Evolutionary conservation across 1,140 invertebrate species (phyloP).

Genomic region (Drosophila mauritiana): DNA sequence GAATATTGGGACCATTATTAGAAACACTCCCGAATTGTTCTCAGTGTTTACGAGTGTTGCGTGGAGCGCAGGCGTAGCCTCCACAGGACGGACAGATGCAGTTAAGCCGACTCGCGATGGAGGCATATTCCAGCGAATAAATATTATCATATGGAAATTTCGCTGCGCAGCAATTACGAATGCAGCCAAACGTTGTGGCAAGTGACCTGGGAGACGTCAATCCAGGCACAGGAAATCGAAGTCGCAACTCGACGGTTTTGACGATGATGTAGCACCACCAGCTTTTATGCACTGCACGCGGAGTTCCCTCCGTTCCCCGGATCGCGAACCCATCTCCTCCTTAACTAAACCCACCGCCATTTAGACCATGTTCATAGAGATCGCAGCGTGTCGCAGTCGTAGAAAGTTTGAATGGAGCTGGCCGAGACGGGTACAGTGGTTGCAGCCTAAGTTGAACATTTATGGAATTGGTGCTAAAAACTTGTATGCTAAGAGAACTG

Average conservation of each 20-base stretch:
- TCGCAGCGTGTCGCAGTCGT: conserved; percentile 57
- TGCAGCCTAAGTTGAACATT: not conserved
- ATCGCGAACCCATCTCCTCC: too few species aligned
- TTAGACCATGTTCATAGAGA: conserved; percentile 67
- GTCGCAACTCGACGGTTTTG: conserved; percentile 77
- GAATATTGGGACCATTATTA: too few species aligned
- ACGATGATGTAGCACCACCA: conserved; percentile 78
- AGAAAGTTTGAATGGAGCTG: conserved; percentile 65
- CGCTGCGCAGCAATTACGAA: conserved; percentile 75
- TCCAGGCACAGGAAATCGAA: conserved; percentile 77
- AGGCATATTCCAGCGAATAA: conserved; percentile 79
- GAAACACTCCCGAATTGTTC: not conserved
- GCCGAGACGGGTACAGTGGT: conserved; percentile 3
- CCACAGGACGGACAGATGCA: conserved; percentile 32
- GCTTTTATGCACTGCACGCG: conserved; percentile 43
- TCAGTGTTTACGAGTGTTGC: conserved; percentile 41
- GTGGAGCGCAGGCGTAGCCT: conserved; percentile 69
- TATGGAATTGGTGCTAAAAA: too few species aligned
- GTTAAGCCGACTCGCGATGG: conserved; percentile 50
- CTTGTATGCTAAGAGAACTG: too few species aligned
- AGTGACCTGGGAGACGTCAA: conserved; percentile 79
- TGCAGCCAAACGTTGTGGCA: conserved; percentile 57
- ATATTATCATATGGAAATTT: conserved; percentile 84
- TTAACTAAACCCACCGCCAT: conserved; percentile 1
- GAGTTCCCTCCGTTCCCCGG: not conserved